These are phyloP conservation scores for Selene dorsalis DNA, from an alignment of 2,797 vertebrate genomes.

Conservation along the genomic window DNA sequence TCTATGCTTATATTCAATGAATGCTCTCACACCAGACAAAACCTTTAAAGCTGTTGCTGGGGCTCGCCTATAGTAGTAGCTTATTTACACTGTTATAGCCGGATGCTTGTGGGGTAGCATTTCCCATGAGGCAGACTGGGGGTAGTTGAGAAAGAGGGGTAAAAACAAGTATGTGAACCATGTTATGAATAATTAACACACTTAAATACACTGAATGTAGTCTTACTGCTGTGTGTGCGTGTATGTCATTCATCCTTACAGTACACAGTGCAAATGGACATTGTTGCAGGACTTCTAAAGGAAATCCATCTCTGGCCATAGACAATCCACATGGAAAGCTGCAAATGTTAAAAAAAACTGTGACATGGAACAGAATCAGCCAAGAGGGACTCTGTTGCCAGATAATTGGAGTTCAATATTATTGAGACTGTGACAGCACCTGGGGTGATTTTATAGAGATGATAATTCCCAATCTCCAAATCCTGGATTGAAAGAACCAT, in stretches of 20 bases:
- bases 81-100: constrained; percentile 30
- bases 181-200: constrained; percentile 55
- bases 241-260: background rate
- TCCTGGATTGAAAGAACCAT: background rate
- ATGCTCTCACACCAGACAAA: constrained; percentile 9
- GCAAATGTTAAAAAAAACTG: constrained; percentile 34
- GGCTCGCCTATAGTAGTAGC: background rate
- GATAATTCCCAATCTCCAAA: constrained; percentile 13
- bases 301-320: constrained; percentile 18
- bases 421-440: constrained; percentile 29
- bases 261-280: background rate
- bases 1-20: constrained; percentile 15
- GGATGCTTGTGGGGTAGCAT: constrained; percentile 27
- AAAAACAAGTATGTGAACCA: constrained; percentile 43
- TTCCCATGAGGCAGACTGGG: constrained; percentile 35
- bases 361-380: constrained; percentile 17
- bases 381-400: constrained; percentile 3
- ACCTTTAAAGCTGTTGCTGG: constrained; percentile 5
- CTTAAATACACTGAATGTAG: constrained; percentile 38
- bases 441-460: constrained; percentile 15
- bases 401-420: constrained; percentile 34
- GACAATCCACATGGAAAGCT: constrained; percentile 21
- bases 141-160: constrained; percentile 16
- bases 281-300: background rate
- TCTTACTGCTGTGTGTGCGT: background rate